phyloP scores from a whole-genome alignment of 1,140 invertebrate genomes.

The Homalodisca vitripennis region DNA sequence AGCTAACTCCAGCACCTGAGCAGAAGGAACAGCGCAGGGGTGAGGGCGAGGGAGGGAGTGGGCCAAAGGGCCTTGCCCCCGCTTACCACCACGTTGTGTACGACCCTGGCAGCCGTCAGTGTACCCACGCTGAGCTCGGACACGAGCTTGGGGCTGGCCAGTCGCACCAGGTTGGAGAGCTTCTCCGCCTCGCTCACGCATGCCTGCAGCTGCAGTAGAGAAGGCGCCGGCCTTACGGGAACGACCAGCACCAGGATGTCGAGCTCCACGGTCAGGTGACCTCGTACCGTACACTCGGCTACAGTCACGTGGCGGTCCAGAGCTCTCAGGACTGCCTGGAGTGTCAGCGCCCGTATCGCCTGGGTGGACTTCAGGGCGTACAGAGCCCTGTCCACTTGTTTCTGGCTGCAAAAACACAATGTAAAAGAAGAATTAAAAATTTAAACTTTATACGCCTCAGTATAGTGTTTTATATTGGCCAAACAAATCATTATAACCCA shows the following conservation, averaged over 20 bases:
- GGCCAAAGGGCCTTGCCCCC: slow-evolving; percentile 8
- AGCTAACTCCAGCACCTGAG: slow-evolving; percentile 26
- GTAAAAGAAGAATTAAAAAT: no score
- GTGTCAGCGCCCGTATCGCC: slow-evolving; percentile 57
- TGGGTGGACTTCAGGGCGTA: slow-evolving; percentile 47
- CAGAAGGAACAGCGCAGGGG: slow-evolving; percentile 22
- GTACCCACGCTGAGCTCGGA: slow-evolving; percentile 72
- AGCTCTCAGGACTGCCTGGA: slow-evolving; percentile 64
- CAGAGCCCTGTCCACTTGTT: slow-evolving; percentile 53
- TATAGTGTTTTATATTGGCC: no score
- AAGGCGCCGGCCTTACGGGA: slow-evolving; percentile 60
- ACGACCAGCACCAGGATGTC: slow-evolving; percentile 79
- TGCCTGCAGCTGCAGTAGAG: slow-evolving; percentile 71
- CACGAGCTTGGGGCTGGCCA: slow-evolving; percentile 68
- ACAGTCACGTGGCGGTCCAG: slow-evolving; percentile 74
- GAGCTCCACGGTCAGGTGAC: slow-evolving; percentile 78
- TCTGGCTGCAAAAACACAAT: no score
- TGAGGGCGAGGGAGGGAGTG: background rate
- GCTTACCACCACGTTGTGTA: slow-evolving; percentile 50
- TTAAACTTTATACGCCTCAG: no score
- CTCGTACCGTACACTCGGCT: slow-evolving; percentile 76
- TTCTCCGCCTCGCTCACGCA: slow-evolving; percentile 84
- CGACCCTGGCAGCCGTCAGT: slow-evolving; percentile 63
- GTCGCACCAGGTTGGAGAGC: slow-evolving; percentile 70
- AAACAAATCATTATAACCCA: no score